Conservation (phyloP, 2,888 invertebrate genomes). For the Aricia artaxerxes region DNA sequence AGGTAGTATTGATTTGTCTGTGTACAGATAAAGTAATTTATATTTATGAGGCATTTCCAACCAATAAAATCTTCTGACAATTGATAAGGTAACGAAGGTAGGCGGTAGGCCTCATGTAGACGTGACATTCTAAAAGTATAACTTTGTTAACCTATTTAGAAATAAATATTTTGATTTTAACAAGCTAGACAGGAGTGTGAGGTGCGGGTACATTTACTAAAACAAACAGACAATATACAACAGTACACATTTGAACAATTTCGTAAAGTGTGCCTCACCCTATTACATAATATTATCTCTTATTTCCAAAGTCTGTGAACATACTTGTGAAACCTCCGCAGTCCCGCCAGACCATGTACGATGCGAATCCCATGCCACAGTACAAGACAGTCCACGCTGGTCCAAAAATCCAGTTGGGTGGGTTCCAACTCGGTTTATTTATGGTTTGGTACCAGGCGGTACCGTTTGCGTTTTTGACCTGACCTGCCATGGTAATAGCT, state of each 20-base stretch:
- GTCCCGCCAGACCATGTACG: constrained; percentile 86
- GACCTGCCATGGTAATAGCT: constrained; percentile 80
- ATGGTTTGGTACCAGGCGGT: constrained; percentile 85
- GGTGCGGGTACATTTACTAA: no score
- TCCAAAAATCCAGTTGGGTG: constrained; percentile 89
- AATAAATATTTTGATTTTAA: no score
- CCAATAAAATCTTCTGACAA: background rate
- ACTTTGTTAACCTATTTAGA: no score
- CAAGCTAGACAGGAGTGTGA: no score
- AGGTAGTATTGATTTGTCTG: constrained; percentile 82
- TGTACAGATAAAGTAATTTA: background rate
- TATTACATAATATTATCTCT: no score
- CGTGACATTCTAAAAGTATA: no score
- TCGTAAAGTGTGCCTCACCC: no score
- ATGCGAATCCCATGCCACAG: constrained; percentile 90
- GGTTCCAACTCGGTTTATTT: constrained; percentile 87
- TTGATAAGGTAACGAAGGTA: no score
- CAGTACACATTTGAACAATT: no score
- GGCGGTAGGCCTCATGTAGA: no score
- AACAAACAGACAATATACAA: no score
- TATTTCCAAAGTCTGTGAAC: background rate
- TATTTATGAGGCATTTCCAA: no score
- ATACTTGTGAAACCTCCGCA: constrained; percentile 56
- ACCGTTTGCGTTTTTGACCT: constrained; percentile 70
- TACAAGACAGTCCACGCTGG: constrained; percentile 91